phyloP scores from a whole-genome alignment of 2,113 vertebrate species.

The Galeopterus variegatus region DNA sequence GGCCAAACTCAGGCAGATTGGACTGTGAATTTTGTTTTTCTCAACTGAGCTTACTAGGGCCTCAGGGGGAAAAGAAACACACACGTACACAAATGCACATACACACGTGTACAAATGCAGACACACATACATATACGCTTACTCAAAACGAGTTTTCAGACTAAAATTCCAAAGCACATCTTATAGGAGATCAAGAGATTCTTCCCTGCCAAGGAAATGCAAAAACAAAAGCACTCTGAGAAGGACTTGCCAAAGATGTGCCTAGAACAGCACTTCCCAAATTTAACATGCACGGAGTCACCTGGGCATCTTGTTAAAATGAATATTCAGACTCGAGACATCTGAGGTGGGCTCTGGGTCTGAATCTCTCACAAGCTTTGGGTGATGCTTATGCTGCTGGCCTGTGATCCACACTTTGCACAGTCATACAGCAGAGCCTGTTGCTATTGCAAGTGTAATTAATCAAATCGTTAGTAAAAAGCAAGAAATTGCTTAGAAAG shows the following conservation, averaged over 20 bases:
- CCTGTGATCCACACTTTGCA: background rate
- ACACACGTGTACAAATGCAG: background rate
- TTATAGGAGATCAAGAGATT: background rate
- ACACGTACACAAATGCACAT: no score
- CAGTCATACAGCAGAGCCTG: background rate
- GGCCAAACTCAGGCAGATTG: background rate
- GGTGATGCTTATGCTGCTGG: accelerated
- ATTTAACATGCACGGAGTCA: accelerated
- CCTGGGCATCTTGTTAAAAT: background rate
- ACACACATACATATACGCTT: background rate
- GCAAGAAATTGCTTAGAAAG: background rate
- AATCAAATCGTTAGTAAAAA: background rate
- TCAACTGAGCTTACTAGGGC: background rate
- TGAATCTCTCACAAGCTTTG: background rate
- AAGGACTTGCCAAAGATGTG: no score
- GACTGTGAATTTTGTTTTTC: background rate
- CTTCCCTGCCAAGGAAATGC: background rate
- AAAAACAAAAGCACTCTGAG: background rate
- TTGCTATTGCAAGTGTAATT: background rate
- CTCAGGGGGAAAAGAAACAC: background rate
- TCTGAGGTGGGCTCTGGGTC: background rate
- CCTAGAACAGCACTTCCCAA: background rate
- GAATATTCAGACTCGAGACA: background rate
- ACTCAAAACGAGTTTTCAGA: background rate
- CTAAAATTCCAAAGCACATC: background rate